Conservation (phyloP, 1,140 invertebrate species). For the Leucophenga varia region DNA sequence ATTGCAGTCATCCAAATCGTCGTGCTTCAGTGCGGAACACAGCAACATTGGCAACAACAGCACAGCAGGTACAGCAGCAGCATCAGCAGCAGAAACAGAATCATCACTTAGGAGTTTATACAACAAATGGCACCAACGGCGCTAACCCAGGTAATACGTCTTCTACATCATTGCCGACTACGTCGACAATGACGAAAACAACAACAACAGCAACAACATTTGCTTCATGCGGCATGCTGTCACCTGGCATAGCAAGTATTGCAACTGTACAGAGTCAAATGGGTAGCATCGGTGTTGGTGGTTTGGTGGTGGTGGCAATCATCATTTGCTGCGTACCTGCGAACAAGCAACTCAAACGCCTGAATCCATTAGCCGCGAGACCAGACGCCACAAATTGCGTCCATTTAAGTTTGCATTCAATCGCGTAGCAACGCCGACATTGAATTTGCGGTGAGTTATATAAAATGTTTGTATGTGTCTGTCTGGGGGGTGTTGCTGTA, state of each 20-base stretch:
- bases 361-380: constrained; percentile 67
- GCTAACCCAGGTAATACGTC: not conserved
- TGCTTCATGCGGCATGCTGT: no score
- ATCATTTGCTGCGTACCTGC: constrained; percentile 41
- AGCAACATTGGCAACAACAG: no score
- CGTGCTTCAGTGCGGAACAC: constrained; percentile 46
- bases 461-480: no score
- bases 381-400: constrained; percentile 65
- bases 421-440: constrained; percentile 62
- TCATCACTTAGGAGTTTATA: constrained; percentile 36
- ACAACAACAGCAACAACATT: constrained; percentile 5
- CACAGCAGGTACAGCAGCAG: no score
- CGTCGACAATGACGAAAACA: not conserved
- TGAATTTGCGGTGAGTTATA: constrained; percentile 66
- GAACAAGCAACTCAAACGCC: constrained; percentile 71
- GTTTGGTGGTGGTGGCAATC: constrained; percentile 12
- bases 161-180: no score
- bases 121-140: constrained; percentile 23
- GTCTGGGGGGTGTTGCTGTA: no score
- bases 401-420: constrained; percentile 69
- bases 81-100: no score
- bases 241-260: not conserved
- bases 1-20: constrained; percentile 48
- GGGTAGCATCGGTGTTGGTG: constrained; percentile 14
- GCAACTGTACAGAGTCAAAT: no score